Evolutionary conservation across 2,113 vertebrate genomes (phyloP), one percentile per base, ranked within the genome.

Genomic region (Tupaia tana): DNA sequence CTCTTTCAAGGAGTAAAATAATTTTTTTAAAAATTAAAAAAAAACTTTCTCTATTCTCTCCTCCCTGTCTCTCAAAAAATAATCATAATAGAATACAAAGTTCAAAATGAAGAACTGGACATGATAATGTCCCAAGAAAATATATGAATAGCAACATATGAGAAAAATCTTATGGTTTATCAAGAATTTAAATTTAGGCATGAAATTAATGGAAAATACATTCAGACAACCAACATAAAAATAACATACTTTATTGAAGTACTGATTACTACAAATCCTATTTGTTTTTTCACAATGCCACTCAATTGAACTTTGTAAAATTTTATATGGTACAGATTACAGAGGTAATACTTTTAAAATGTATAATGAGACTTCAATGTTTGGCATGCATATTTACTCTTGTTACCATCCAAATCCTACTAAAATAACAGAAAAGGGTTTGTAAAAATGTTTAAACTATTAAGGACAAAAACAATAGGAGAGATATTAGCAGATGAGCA

Each of bases 121-220:
- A 66, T 61, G 14, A 27, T 54, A 71, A 83, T 25, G 16, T 85
- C 19, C 8, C 24, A 86, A 56, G 25, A 66, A 86, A 77, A 84
- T 27, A 91, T 59, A 4, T 84, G 52, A 89, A 86, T 2, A 80
- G 69, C 64, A 96, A 80, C 13, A 91, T 77, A 90, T 79, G 56
- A 94, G n/a, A 69, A 82, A 96, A 92, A 87, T 52, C 15, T 84
- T 34, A 83, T 29, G 20, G 66, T 59, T 96, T 82, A n/a, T 82
- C 9, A 64, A 82, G 52, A 80, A 67, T 74, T 69, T 59, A 89
- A 86, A 9, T 43, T 90, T 58, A 64, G 7, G 12, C 4, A 96
- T 85, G 74, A 89, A 87, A 77, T 25, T 75, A 61, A 74, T 11
- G 52, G 13, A 58, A 95, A 94, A 86, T 67, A 3, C 4, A 88